Evolutionary conservation across 2,797 vertebrate genomes (phyloP).

Genomic region (Tympanoctomys barrerae): DNA sequence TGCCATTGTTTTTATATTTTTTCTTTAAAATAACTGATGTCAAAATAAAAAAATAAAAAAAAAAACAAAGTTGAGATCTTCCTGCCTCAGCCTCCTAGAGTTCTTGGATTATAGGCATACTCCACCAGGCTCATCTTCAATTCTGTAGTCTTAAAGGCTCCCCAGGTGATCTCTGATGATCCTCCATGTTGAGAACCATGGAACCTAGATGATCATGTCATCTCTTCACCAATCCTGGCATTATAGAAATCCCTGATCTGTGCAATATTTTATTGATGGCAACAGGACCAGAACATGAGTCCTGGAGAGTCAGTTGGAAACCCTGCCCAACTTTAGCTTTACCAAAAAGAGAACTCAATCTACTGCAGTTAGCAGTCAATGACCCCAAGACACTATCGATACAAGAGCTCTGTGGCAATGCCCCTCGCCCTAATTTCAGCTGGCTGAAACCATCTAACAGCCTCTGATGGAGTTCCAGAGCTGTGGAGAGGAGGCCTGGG

Average conservation of each 20-base stretch:
- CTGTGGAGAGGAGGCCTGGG: not conserved
- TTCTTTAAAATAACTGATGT: no score
- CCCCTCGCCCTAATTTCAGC: not conserved
- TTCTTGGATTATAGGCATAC: not conserved
- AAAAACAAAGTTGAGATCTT: no score
- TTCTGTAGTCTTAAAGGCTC: not conserved
- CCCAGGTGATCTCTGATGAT: not conserved
- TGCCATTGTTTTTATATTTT: no score
- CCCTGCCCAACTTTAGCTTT: not conserved
- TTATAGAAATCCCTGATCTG: not conserved
- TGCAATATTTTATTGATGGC: not conserved
- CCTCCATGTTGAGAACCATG: not conserved
- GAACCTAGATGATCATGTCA: not conserved
- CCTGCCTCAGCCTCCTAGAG: not conserved
- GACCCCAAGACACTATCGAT: not conserved
- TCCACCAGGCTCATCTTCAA: not conserved
- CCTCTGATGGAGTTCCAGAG: not conserved
- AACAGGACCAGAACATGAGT: not conserved
- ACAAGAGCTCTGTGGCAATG: not conserved
- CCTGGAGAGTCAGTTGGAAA: not conserved
- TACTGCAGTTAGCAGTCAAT: not conserved
- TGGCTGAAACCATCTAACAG: not conserved
- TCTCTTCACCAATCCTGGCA: not conserved
- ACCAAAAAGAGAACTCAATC: not conserved
- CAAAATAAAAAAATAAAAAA: no score